Conservation (phyloP, 2,888 invertebrate species). For the Amiota minor region DNA sequence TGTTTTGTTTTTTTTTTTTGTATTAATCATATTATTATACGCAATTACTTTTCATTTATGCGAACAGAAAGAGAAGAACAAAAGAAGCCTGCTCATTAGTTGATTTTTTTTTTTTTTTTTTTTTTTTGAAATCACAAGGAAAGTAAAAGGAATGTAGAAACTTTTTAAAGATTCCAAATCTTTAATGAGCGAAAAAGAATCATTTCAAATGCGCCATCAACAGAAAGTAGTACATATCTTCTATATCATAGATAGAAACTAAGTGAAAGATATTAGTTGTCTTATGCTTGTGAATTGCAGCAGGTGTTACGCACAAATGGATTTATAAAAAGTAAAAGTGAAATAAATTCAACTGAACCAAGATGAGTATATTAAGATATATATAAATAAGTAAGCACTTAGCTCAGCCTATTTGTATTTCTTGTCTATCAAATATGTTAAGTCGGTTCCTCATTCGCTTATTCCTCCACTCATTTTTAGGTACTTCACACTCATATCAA, state of each 20-base stretch:
- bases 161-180: too few species aligned
- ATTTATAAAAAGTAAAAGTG: neutral
- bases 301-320: constrained; percentile 20
- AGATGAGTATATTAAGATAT: neutral
- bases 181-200: too few species aligned
- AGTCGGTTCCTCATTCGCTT: neutral
- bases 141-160: too few species aligned
- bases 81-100: too few species aligned
- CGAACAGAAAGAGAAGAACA: neutral
- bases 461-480: neutral
- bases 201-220: too few species aligned
- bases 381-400: neutral
- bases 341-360: neutral
- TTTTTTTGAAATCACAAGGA: too few species aligned
- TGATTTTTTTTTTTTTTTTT: too few species aligned
- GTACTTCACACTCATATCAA: neutral
- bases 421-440: neutral
- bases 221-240: too few species aligned
- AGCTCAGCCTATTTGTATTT: neutral
- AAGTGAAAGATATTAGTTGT: too few species aligned
- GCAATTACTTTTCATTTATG: constrained; percentile 51
- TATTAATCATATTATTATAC: constrained; percentile 56
- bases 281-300: constrained; percentile 13
- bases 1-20: constrained; percentile 48
- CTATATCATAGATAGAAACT: too few species aligned